Base-by-base conservation (phyloP, 2,888 invertebrate genomes). In the Mythimna pallens region DNA sequence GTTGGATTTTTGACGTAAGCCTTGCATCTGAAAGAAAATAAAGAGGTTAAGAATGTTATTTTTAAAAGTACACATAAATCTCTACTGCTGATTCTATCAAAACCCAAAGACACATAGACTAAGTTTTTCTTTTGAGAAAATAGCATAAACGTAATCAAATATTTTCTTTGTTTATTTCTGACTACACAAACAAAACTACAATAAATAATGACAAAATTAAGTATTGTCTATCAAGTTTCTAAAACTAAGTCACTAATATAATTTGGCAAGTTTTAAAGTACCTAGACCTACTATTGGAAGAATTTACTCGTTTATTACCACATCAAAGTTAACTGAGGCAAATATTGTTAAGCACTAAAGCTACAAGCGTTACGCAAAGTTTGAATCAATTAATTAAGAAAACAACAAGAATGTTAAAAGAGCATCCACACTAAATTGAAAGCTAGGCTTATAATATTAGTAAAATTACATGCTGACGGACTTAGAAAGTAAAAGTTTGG, bases 1-100 rank as follows among this genome's bases (percentile, higher is more conserved):
- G 94, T 94, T 95, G 91, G 94, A 94, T 83, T 95, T 96, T 94
- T 95, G 95, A 91, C 94, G 95, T 85, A 95, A 89, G 58, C 95
- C 95, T 91, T 95, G 95, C 95, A 95, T 95, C 96, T 96, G 93
- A 40, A 86, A 89, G 52, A 40, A 70, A 52, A 82, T 67, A 40
- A 10, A 4, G 9, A 52, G 12, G 6, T 74, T 36, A 30, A 61
- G 12, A 0, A 14, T 54, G 5, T 17, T 5, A 3, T 36, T n/a
- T 36, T 30, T 50, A 0, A 20, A 5, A 10, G 1, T 30, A 40
- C 3, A 4, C 14, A 20, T 17, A 40, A 50, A 9, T 25, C 20
- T 12, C 50, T 36, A 43, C 10, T 30, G n/a, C 17, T 14, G 5
- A 12, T 43, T 65, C 52, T 66, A 73, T 22, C 9, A 40, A 10